These are phyloP conservation scores for Dryobates pubescens DNA, from an alignment of 2,797 vertebrate genomes.

Conservation along the genomic window DNA sequence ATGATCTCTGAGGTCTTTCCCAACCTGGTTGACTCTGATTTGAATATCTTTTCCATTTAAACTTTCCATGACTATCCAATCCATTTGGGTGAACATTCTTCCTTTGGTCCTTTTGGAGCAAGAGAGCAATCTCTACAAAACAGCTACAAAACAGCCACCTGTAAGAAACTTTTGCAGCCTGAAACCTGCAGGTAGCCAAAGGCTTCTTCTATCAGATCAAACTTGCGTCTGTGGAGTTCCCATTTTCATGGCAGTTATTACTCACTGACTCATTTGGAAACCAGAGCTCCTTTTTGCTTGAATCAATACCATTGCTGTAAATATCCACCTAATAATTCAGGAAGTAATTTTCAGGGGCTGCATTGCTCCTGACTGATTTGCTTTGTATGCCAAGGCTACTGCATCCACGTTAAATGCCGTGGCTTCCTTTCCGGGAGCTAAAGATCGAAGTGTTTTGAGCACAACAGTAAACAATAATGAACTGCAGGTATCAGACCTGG, in stretches of 20 bases:
- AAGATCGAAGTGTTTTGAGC: not conserved
- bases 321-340: constrained; percentile 24
- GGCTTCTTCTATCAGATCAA: not conserved
- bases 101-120: too few relatives aligned
- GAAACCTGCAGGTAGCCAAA: not conserved
- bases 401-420: not conserved
- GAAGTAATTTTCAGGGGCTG: not conserved
- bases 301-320: constrained; percentile 13
- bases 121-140: too few relatives aligned
- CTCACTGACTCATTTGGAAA: constrained; percentile 30
- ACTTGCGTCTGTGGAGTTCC: not conserved
- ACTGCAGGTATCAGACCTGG: not conserved
- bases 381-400: not conserved
- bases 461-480: not conserved
- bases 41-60: too few relatives aligned
- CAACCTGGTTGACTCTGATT: too few relatives aligned
- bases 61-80: too few relatives aligned
- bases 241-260: not conserved
- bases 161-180: too few relatives aligned
- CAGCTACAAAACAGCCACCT: too few relatives aligned
- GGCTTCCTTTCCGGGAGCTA: not conserved
- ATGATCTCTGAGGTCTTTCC: too few relatives aligned
- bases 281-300: not conserved
- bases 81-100: too few relatives aligned
- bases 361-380: not conserved